These are phyloP conservation scores for Periplaneta americana DNA, from an alignment of 1,140 invertebrate species.

Conservation along the genomic window DNA sequence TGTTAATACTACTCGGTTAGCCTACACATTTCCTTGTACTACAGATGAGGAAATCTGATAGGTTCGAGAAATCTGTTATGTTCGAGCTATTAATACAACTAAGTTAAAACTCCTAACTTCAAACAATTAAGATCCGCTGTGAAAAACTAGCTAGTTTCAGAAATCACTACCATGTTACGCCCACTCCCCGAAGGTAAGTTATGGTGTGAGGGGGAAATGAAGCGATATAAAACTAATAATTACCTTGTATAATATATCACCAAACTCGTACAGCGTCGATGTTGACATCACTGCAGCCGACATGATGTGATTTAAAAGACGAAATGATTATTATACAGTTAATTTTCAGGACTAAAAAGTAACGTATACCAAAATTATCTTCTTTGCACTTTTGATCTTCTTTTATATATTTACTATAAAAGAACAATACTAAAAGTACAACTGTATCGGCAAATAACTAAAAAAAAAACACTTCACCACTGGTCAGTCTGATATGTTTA, in stretches of 20 bases:
- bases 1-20: too few species aligned
- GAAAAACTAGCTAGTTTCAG: too few species aligned
- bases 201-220: background rate
- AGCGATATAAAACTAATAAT: background rate
- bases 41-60: too few species aligned
- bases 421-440: background rate
- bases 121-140: too few species aligned
- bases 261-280: background rate
- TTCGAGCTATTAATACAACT: too few species aligned
- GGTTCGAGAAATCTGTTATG: too few species aligned
- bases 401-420: background rate
- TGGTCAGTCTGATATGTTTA: background rate
- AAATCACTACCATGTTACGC: background rate
- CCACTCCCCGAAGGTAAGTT: background rate
- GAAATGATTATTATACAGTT: background rate
- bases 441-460: too few species aligned
- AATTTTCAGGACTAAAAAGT: background rate
- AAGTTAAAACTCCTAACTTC: too few species aligned
- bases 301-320: background rate
- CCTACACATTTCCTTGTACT: too few species aligned
- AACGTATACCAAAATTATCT: too few species aligned
- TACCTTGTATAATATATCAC: background rate
- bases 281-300: background rate
- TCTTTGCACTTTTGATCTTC: background rate
- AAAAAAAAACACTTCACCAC: background rate